Base-by-base conservation (phyloP, 2,797 vertebrate species). In the Neosilurus hyrtlii region DNA sequence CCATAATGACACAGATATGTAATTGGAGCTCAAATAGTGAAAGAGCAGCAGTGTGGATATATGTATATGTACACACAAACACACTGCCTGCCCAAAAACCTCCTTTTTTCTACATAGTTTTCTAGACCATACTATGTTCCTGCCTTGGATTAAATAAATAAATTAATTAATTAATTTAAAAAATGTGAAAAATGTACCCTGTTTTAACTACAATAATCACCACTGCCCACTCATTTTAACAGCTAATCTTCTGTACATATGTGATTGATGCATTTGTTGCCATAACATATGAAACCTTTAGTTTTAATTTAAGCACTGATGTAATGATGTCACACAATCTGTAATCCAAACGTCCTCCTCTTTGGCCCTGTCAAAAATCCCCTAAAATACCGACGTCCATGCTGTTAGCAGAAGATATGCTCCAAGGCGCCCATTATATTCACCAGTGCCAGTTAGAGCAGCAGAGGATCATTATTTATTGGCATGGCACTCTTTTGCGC, bases 391-490 rank as follows among this genome's bases (percentile, higher is more conserved):
- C 63, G 87, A 83, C 74, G 75, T 76, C 85, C 73, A 10, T 67
- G 78, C 81, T 90, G 88, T 87, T 81, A 83, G 85, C 72, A 70
- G 83, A 84, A 86, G 72, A 90, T 85, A 90, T 43, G 86, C 86
- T 75, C 59, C 56, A 56, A 82, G 83, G 63, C 66, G 18, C 79
- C 83, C 49, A 80, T 81, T 85, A 79, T 80, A 82, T 59, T 84
- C 83, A 61, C 86, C 88, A 85, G 88, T 86, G 86, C 79, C 88
- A 89, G 88, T 87, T 63, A 71, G 84, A 87, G 84, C 61, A 76
- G 86, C 88, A 89, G 87, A 87, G 88, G 88, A 83, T 70, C 49
- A 77, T 87, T 89, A 90, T 90, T 89, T 88, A 85, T 88, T 88
- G 87, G 84, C 86, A 87, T 87, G 83, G 79, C 82, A 35, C 70